These are phyloP conservation scores for Zygaena filipendulae DNA, from an alignment of 2,888 invertebrate genomes.

Conservation along the genomic window DNA sequence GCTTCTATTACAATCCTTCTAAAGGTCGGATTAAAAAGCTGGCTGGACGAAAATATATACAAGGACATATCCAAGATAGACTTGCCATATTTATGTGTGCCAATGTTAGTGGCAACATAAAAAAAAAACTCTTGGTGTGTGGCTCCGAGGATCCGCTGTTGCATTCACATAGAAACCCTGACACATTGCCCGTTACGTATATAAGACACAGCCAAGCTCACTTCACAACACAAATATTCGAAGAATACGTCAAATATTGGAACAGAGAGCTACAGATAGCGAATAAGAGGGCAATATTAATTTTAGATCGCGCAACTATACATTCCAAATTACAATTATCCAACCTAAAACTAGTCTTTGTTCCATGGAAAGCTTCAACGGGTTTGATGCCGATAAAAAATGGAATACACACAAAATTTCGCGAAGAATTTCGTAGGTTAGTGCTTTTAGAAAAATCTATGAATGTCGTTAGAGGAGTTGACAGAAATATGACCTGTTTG, in stretches of 20 bases:
- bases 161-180: constrained; percentile 25
- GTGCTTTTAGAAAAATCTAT: constrained; percentile 27
- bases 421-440: constrained; percentile 26
- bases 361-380: constrained; percentile 31
- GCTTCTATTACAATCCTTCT: constrained; percentile 30
- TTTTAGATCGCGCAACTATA: constrained; percentile 30
- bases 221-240: constrained; percentile 32
- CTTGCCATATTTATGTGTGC: constrained; percentile 30
- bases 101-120: constrained; percentile 29
- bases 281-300: constrained; percentile 23
- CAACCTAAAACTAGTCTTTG: constrained; percentile 29
- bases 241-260: constrained; percentile 31
- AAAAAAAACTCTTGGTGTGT: constrained; percentile 28
- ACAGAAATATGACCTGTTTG: constrained; percentile 28
- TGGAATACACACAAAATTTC: constrained; percentile 25
- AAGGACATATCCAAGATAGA: constrained; percentile 28
- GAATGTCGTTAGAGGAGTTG: constrained; percentile 25
- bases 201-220: constrained; percentile 28
- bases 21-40: constrained; percentile 31
- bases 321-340: constrained; percentile 30
- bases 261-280: constrained; percentile 23
- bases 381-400: constrained; percentile 31
- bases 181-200: constrained; percentile 29
- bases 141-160: constrained; percentile 29
- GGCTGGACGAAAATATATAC: constrained; percentile 29